Conservation (phyloP, 2,888 invertebrate genomes). For the Noctua janthe region DNA sequence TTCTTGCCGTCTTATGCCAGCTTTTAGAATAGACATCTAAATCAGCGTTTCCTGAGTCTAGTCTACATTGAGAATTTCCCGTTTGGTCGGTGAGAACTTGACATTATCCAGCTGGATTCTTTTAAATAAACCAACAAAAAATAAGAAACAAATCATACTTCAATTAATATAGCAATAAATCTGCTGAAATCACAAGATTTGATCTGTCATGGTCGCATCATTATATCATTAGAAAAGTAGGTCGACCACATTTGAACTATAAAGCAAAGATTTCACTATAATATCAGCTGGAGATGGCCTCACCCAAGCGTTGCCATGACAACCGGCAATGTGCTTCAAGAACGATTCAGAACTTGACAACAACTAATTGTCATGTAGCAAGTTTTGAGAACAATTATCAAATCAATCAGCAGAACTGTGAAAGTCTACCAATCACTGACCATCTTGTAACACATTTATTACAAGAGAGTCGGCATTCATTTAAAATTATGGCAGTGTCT, state of each 20-base stretch:
- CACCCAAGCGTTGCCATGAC: neutral
- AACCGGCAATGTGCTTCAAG: neutral
- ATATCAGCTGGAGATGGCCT: neutral
- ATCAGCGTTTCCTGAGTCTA: neutral
- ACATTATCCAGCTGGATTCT: neutral
- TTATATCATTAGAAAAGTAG: neutral
- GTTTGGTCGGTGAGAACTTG: neutral
- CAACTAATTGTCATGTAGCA: constrained; percentile 36
- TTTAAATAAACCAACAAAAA: neutral
- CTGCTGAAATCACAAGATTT: neutral
- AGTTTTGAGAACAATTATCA: constrained; percentile 46
- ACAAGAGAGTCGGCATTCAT: constrained; percentile 26
- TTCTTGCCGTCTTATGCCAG: neutral
- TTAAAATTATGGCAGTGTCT: constrained; percentile 30
- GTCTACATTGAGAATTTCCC: neutral
- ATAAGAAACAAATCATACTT: neutral
- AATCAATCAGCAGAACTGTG: constrained; percentile 54
- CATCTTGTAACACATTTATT: constrained; percentile 42
- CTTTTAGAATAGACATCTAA: neutral
- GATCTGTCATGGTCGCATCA: neutral
- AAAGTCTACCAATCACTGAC: constrained; percentile 51
- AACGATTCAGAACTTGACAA: constrained; percentile 3
- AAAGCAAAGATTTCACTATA: neutral
- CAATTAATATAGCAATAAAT: neutral
- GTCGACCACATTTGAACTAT: neutral